Conservation (phyloP, 2,888 invertebrate species). For the Scrobipalpa atriplicella region DNA sequence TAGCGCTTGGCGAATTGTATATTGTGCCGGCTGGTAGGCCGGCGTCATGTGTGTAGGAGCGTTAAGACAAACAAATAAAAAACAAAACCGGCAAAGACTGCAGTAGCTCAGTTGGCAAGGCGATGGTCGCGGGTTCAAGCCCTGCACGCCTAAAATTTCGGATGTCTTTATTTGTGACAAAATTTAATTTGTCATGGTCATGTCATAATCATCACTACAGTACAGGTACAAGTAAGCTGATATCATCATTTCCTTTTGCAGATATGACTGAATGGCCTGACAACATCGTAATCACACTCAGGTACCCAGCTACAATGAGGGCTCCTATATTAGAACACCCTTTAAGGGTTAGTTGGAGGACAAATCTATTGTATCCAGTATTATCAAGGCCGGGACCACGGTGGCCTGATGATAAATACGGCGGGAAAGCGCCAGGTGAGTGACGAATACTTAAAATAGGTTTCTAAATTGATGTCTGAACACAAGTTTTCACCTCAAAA, state of each 20-base stretch:
- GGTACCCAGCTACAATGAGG: conserved; percentile 86
- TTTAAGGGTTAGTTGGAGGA: conserved; percentile 85
- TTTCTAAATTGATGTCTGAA: background rate
- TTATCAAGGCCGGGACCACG: conserved; percentile 88
- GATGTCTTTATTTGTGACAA: too few relatives aligned
- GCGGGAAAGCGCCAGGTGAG: conserved; percentile 83
- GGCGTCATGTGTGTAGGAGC: too few relatives aligned
- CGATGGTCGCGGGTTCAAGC: too few relatives aligned
- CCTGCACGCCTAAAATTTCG: too few relatives aligned
- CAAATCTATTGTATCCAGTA: conserved; percentile 86
- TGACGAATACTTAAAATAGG: background rate
- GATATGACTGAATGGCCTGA: conserved; percentile 75
- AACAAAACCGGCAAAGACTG: background rate
- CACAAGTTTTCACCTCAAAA: background rate
- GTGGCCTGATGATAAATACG: conserved; percentile 71
- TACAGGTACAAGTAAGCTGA: too few relatives aligned
- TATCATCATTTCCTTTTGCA: conserved; percentile 34
- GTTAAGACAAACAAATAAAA: background rate
- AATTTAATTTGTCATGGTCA: too few relatives aligned
- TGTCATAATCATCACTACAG: too few relatives aligned
- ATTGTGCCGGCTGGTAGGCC: too few relatives aligned
- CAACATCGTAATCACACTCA: conserved; percentile 79
- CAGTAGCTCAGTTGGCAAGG: too few relatives aligned
- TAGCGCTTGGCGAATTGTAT: too few relatives aligned
- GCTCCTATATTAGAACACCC: conserved; percentile 72